A percentile compares a stretch with the other conserved stretches of the same genome.
Evolutionary conservation across 2,797 vertebrate genomes (phyloP).

Genomic region (Euthynnus affinis): DNA sequence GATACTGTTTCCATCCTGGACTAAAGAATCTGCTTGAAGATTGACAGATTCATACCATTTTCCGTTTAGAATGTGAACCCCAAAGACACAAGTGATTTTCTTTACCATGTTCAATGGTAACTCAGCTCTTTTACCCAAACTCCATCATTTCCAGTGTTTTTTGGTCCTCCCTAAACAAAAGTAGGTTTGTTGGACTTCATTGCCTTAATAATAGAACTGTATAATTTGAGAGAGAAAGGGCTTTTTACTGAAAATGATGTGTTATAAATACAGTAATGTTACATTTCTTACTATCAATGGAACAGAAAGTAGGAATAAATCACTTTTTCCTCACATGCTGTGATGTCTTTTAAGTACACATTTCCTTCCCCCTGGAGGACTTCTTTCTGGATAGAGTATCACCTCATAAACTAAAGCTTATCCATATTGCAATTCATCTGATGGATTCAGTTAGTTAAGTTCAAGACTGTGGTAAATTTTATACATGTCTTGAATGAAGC

Average conservation of each 20-base stretch:
- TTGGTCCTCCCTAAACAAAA: slow-evolving; percentile 8
- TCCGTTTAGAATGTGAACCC: slow-evolving; percentile 31
- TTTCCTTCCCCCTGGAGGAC: too few species aligned
- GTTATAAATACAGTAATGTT: slow-evolving; percentile 35
- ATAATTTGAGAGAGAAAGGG: slow-evolving; percentile 41
- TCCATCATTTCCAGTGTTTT: slow-evolving; percentile 39
- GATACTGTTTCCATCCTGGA: slow-evolving; percentile 26
- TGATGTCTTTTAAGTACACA: slow-evolving; percentile 1
- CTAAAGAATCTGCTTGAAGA: slow-evolving; percentile 19
- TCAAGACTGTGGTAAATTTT: neutral
- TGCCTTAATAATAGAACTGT: slow-evolving; percentile 73
- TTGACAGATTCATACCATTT: slow-evolving; percentile 18
- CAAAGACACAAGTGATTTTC: slow-evolving; percentile 32
- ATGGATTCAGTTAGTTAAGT: neutral
- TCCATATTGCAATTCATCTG: neutral
- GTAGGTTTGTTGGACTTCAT: slow-evolving; percentile 35
- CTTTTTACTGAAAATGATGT: slow-evolving; percentile 54
- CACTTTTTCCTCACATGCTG: slow-evolving; percentile 41
- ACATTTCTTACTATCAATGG: slow-evolving; percentile 47
- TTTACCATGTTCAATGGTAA: slow-evolving; percentile 28
- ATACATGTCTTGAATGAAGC: neutral
- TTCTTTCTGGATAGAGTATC: neutral
- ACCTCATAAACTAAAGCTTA: slow-evolving; percentile 3
- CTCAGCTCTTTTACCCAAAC: slow-evolving; percentile 29
- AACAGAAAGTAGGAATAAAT: slow-evolving; percentile 66